Conservation (phyloP, 2,797 vertebrate species). For the Lepidocolaptes lacrymiger region DNA sequence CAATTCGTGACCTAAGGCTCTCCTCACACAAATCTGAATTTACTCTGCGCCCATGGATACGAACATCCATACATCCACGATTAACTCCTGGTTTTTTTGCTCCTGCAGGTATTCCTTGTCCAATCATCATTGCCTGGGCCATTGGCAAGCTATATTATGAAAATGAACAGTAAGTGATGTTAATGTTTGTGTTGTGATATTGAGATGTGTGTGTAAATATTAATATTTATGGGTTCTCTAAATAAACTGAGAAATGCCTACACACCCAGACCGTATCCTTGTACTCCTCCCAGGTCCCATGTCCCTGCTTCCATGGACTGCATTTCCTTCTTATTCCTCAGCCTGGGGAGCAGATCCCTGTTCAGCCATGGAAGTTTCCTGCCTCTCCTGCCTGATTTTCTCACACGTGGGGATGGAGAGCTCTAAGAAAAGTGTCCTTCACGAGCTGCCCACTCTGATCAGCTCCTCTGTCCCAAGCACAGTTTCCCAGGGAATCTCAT, state of each 20-base stretch:
- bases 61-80: neutral
- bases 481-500: neutral
- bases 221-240: neutral
- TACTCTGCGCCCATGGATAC: neutral
- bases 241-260: neutral
- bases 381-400: neutral
- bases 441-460: neutral
- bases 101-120: slow-evolving; percentile 90
- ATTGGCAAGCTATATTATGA: slow-evolving; percentile 93
- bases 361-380: neutral
- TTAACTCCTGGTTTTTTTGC: neutral
- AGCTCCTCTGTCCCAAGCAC: neutral
- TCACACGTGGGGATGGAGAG: neutral
- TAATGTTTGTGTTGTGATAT: neutral
- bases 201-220: neutral
- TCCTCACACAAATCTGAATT: neutral
- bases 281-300: neutral
- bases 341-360: neutral
- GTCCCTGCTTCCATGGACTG: neutral
- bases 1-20: neutral
- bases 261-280: neutral
- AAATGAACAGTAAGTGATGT: slow-evolving; percentile 91
- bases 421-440: neutral
- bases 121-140: slow-evolving; percentile 94
- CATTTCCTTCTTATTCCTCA: neutral